Evolutionary conservation across 2,113 vertebrate species (phyloP), one percentile per base, ranked within the genome.

Genomic region (Merops nubicus): DNA sequence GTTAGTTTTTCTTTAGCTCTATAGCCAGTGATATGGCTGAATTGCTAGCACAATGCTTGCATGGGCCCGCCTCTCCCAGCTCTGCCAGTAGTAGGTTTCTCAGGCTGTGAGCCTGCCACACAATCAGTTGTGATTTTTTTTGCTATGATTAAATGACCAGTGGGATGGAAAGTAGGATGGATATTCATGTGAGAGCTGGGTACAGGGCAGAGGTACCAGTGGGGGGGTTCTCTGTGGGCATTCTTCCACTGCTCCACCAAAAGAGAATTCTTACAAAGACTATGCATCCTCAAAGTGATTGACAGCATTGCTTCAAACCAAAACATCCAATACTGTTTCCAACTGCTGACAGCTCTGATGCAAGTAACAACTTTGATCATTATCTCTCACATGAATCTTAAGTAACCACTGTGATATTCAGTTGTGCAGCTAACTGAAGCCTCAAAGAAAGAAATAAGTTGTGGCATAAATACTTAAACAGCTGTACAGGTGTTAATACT

Each of bases 381-480:
- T 47, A 12, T 75, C 29, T 77, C 80, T 54, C 50, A 17, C 29
- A 25, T 53, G 12, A 34, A 29, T 84, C 38, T 86, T 45, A 50
- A 5, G 36, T 15, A 25, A 6, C n/a, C 89, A 59, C 45, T 77
- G 50, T 76, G 31, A 3, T 18, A 28, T 28, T 79, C 81, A 43
- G 3, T 21, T 70, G 40, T 67, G 54, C 38, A 75, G 67, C 57
- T 78, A 38, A 87, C 16, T 29, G 42, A 69, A 88, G 33, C 57
- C 78, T 93, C 2, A 1, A 80, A 85, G 69, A 83, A 69, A 87
- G 50, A 76, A 93, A 57, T 29, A 60, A 86, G 31, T 34, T 50
- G 28, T 50, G 62, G 29, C 50, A 59, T 78, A 93, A 89, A 92
- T 92, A 76, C 78, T 91, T 68, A 54, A 91, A 47, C 28, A 36